Evolutionary conservation across 2,888 invertebrate species (phyloP).

Genomic region (Caenorhabditis doughertyi): DNA sequence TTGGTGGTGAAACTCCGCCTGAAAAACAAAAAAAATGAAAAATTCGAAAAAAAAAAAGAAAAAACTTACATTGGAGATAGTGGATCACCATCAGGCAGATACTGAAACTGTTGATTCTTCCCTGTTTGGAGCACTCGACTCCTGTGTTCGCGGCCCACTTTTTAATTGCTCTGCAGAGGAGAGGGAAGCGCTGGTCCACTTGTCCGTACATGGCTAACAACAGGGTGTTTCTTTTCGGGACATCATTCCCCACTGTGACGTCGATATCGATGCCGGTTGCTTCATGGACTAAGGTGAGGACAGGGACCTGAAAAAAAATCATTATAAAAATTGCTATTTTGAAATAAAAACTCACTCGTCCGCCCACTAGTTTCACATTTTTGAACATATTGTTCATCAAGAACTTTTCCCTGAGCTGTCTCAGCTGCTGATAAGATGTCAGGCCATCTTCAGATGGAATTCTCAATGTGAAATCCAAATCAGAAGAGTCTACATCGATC

Average conservation of each 20-base stretch:
- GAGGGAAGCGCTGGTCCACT: conserved; percentile 6
- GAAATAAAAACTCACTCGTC: background rate
- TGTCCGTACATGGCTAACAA: conserved; percentile 10
- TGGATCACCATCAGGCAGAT: conserved; percentile 22
- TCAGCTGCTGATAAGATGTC: background rate
- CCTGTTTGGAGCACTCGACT: conserved; percentile 6
- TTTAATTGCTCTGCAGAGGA: conserved; percentile 25
- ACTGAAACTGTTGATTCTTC: conserved; percentile 10
- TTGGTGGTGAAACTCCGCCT: no score
- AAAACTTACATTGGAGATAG: no score
- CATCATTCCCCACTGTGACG: conserved; percentile 17
- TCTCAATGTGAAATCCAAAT: conserved; percentile 19
- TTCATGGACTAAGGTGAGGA: background rate
- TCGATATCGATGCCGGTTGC: conserved; percentile 1
- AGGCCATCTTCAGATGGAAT: background rate
- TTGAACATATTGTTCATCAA: background rate
- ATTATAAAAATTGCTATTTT: background rate
- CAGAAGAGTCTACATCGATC: conserved; percentile 1
- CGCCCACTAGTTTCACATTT: background rate
- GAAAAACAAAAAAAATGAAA: no score
- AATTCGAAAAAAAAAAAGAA: no score
- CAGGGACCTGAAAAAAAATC: background rate
- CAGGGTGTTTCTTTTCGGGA: conserved; percentile 28
- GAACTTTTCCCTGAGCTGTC: background rate
- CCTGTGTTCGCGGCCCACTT: conserved; percentile 15